Evolutionary conservation across 1,140 invertebrate species (phyloP).

Genomic region (Drosophila seguyi): DNA sequence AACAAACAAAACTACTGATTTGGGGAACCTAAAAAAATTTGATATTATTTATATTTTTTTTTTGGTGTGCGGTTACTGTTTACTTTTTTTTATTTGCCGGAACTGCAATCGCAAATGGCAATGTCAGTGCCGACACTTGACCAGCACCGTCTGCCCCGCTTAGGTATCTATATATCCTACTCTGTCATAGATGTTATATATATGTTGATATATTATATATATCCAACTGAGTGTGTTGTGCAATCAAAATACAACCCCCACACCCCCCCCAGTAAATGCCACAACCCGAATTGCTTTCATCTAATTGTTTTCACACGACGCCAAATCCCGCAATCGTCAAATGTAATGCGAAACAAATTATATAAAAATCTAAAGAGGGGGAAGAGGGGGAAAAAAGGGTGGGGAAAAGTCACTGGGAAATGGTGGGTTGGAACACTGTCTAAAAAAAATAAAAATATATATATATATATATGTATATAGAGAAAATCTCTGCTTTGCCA

Average conservation of each 20-base stretch:
- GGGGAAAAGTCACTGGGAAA: neutral
- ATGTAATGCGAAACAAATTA: slow-evolving; percentile 71
- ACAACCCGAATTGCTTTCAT: slow-evolving; percentile 38
- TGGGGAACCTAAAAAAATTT: slow-evolving; percentile 9
- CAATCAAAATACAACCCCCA: no score
- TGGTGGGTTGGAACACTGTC: slow-evolving; percentile 15
- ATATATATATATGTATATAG: no score
- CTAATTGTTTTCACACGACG: slow-evolving; percentile 78
- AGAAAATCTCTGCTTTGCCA: slow-evolving; percentile 41
- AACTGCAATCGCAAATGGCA: slow-evolving; percentile 41
- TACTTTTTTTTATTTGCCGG: slow-evolving; percentile 19
- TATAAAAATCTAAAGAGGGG: slow-evolving; percentile 38
- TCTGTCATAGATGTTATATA: neutral
- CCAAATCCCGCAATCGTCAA: slow-evolving; percentile 74
- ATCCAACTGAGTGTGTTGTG: slow-evolving; percentile 29
- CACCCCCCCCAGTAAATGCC: slow-evolving; percentile 23
- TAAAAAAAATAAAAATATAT: slow-evolving; percentile 47
- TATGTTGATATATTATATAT: neutral
- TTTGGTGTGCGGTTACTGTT: slow-evolving; percentile 26
- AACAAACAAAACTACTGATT: neutral
- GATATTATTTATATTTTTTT: slow-evolving; percentile 25
- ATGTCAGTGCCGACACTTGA: slow-evolving; percentile 37
- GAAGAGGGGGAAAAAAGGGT: slow-evolving; percentile 1
- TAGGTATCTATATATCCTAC: slow-evolving; percentile 21
- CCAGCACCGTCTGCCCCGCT: slow-evolving; percentile 30